Base-by-base conservation (phyloP, 2,113 vertebrate species). In the Butastur rufipennis region DNA sequence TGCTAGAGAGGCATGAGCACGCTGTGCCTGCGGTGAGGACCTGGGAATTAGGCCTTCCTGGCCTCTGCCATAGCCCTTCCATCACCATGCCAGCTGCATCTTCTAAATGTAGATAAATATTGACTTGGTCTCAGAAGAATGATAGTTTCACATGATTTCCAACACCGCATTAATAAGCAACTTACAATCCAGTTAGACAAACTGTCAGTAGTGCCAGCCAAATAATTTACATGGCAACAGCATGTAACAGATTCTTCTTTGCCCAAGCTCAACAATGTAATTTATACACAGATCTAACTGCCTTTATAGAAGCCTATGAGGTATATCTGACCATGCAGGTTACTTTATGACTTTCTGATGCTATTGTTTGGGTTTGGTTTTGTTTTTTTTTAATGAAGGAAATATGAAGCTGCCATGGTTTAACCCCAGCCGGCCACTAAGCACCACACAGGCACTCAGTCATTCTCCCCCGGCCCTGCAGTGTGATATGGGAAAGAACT, bases 111-210 rank as follows among this genome's bases (percentile, higher is more conserved):
- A 87, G 83, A 66, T 62, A 91, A 96, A 95, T 91, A 95, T 87
- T 97, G 94, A 96, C 89, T 81, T 66, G 75, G 56, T 95, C 58
- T 91, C 66, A 68, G 86, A 78, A 90, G 47, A 86, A 81, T 17
- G 53, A 38, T 65, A 40, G 20, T 80, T 92, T 85, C 62, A 79
- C 50, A 63, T 77, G 61, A 50, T 95, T 96, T 90, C 68, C 32
- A 94, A 67, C 85, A 43, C 65, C 58, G 62, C 70, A 95, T 95
- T 93, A 94, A 95, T 90, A 97, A 95, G 32, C 81, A 85, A 75
- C 89, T 85, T 89, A 23, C 66, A 92, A 95, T 92, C 26, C 78
- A 96, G 93, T 89, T 53, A 95, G 84, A 79, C 29, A 95, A 96
- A 95, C 88, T 94, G 93, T 94, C 61, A 77, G 45, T 40, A 90